A percentile compares a stretch with the other conserved stretches of the same genome.
Conservation (phyloP, 2,888 invertebrate species). For the Plusia festucae region DNA sequence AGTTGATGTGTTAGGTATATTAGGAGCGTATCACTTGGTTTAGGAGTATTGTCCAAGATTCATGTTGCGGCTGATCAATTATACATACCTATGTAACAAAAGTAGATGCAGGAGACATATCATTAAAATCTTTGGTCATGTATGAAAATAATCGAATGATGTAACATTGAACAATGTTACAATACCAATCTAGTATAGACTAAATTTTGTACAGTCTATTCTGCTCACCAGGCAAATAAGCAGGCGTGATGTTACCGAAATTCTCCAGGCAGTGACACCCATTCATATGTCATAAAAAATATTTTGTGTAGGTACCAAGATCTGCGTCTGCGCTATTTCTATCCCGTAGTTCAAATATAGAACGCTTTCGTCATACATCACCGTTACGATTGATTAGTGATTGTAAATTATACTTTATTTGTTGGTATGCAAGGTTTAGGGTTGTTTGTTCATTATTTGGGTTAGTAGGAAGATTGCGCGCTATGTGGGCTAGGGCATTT, state of each 20-base stretch:
- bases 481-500: slow-evolving; percentile 17
- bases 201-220: background rate
- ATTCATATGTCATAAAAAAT: slow-evolving; percentile 56
- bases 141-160: too few relatives aligned
- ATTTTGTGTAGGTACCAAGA: slow-evolving; percentile 41
- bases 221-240: background rate
- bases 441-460: slow-evolving; percentile 29
- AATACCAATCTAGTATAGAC: too few relatives aligned
- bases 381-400: slow-evolving; percentile 13
- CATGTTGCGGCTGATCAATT: too few relatives aligned
- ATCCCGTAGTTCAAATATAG: slow-evolving; percentile 51
- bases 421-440: slow-evolving; percentile 2
- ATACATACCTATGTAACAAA: too few relatives aligned
- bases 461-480: slow-evolving; percentile 34
- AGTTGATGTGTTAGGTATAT: too few relatives aligned
- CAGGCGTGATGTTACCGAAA: slow-evolving; percentile 7
- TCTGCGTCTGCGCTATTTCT: slow-evolving; percentile 56
- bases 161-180: too few relatives aligned
- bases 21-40: too few relatives aligned
- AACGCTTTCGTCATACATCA: slow-evolving; percentile 54
- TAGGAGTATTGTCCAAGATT: too few relatives aligned
- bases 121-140: too few relatives aligned
- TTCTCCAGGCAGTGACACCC: slow-evolving; percentile 39
- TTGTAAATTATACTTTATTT: slow-evolving; percentile 28
- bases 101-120: too few relatives aligned